Percentiles rank a stretch among this genome's conserved stretches.
Conservation (phyloP, 2,113 vertebrate species). For the Sorex araneus region DNA sequence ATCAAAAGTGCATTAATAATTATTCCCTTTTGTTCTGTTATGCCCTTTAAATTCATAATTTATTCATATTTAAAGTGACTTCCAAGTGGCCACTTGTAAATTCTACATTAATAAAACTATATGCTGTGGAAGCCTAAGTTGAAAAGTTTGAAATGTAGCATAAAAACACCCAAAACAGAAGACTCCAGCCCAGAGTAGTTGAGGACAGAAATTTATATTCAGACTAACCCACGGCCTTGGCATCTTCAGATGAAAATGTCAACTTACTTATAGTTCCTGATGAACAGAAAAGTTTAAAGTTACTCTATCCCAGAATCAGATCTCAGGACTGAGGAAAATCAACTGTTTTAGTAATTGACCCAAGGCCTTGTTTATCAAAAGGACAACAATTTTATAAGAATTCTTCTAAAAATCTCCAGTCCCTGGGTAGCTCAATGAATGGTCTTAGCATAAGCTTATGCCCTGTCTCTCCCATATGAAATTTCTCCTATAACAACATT, state of each 20-base stretch:
- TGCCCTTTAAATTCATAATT: constrained; percentile 14
- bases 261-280: neutral
- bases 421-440: neutral
- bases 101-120: neutral
- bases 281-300: neutral
- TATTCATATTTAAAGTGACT: neutral
- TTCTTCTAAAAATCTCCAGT: neutral
- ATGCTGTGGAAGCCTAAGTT: neutral
- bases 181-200: neutral
- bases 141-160: neutral
- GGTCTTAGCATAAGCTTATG: neutral
- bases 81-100: neutral
- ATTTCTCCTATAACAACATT: neutral
- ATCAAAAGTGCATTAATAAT: neutral
- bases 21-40: neutral
- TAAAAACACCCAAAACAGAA: neutral
- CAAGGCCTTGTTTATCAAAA: neutral
- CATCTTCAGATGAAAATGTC: neutral
- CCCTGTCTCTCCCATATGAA: neutral
- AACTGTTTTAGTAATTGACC: constrained; percentile 23
- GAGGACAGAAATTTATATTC: neutral
- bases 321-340: neutral
- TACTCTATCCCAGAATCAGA: neutral
- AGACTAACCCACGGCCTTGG: neutral
- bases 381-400: neutral